These are phyloP conservation scores for Eulithis prunata DNA, from an alignment of 2,888 invertebrate species.

Conservation along the genomic window DNA sequence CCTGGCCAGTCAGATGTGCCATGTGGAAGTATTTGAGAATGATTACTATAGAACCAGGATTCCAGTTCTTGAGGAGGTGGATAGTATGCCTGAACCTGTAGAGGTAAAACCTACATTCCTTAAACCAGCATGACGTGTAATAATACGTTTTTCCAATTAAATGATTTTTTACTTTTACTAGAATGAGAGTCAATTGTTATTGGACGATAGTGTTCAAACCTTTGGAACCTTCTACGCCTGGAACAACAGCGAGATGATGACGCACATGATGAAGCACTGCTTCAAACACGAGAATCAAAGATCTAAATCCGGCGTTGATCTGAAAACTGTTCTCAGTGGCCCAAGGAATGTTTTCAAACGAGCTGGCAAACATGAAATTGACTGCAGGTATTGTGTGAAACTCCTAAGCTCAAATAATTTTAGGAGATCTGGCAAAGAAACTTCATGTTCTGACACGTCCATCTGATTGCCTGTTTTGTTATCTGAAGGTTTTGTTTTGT, in stretches of 20 bases:
- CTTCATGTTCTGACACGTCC: too few relatives aligned
- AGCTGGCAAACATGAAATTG: constrained; percentile 64
- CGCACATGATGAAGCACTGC: constrained; percentile 79
- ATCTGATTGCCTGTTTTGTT: too few relatives aligned
- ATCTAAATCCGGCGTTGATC: constrained; percentile 40
- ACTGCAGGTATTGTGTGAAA: constrained; percentile 57
- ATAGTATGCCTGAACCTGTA: constrained; percentile 29
- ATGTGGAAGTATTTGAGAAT: constrained; percentile 56
- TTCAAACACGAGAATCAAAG: constrained; percentile 73
- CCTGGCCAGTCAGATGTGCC: constrained; percentile 57
- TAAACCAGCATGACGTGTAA: too few relatives aligned
- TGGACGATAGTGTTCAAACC: constrained; percentile 28
- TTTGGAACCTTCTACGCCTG: constrained; percentile 64
- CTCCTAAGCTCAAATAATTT: too few relatives aligned
- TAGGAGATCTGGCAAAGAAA: too few relatives aligned
- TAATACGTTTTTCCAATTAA: too few relatives aligned
- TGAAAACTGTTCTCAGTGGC: constrained; percentile 59
- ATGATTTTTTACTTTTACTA: constrained; percentile 2
- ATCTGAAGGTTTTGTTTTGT: too few relatives aligned
- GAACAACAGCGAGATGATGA: constrained; percentile 77
- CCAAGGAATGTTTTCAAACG: constrained; percentile 57
- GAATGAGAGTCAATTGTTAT: constrained; percentile 30
- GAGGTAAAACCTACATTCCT: constrained; percentile 40
- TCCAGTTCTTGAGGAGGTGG: constrained; percentile 50
- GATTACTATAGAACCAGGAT: constrained; percentile 60